phyloP scores from a whole-genome alignment of 1,140 invertebrate genomes.

The Sitophilus oryzae region DNA sequence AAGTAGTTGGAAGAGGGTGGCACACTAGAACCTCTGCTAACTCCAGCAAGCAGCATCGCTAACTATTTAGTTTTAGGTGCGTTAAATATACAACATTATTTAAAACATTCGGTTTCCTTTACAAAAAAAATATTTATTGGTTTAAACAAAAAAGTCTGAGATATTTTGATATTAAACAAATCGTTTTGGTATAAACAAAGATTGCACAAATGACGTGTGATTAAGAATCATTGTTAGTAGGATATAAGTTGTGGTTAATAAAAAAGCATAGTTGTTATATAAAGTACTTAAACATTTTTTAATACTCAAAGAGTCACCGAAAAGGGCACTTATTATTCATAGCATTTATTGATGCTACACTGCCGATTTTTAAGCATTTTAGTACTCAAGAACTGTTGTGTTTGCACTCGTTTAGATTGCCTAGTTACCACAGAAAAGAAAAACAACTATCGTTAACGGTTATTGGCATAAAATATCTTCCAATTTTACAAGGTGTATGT shows the following conservation, averaged over 20 bases:
- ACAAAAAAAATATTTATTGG: no score
- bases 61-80: background rate
- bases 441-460: no score
- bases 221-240: background rate
- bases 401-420: no score
- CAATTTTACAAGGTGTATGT: no score
- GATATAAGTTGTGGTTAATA: background rate
- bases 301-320: background rate
- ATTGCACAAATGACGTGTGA: background rate
- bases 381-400: conserved; percentile 22
- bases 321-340: conserved; percentile 14
- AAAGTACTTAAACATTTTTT: background rate
- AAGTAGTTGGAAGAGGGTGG: conserved; percentile 8
- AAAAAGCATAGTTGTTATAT: background rate
- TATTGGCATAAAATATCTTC: no score
- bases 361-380: conserved; percentile 18
- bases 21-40: conserved; percentile 1
- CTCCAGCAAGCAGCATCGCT: no score
- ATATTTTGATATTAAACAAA: background rate
- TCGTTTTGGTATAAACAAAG: background rate
- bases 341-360: conserved; percentile 18
- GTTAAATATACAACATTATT: background rate
- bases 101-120: background rate
- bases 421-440: no score
- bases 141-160: no score